A percentile compares a stretch with the other conserved stretches of the same genome.
Evolutionary conservation across 2,113 vertebrate species (phyloP).

Genomic region (Uropsilus gracilis): DNA sequence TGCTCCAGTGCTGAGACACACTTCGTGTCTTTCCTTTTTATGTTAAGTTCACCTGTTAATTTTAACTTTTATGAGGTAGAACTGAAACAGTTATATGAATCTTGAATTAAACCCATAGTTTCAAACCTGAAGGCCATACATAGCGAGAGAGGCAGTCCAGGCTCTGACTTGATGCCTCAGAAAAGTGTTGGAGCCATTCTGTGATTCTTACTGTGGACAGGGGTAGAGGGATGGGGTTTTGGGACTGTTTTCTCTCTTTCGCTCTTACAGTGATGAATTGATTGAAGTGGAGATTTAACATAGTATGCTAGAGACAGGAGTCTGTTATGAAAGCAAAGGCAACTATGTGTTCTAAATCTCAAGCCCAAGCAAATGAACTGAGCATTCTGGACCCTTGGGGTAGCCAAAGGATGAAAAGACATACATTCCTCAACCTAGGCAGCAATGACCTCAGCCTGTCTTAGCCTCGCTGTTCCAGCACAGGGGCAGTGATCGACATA

Average conservation of each 20-base stretch:
- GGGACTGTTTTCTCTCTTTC: not conserved
- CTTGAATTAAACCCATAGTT: not conserved
- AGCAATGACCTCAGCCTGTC: not conserved
- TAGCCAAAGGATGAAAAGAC: not conserved
- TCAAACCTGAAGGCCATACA: not conserved
- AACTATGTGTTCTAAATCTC: conserved; percentile 41
- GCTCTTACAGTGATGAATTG: not conserved
- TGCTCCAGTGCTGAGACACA: not conserved
- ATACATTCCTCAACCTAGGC: not conserved
- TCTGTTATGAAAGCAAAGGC: not conserved
- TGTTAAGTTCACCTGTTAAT: conserved; percentile 15
- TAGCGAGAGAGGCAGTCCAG: not conserved
- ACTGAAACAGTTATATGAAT: not conserved
- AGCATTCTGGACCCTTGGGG: not conserved
- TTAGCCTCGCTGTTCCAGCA: not conserved
- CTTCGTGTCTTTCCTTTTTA: not conserved
- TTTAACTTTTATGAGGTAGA: conserved; percentile 12
- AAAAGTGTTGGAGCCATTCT: not conserved
- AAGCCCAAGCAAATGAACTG: not conserved
- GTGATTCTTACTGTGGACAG: not conserved
- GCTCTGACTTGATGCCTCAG: not conserved
- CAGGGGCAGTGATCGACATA: not conserved
- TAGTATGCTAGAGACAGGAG: conserved; percentile 17
- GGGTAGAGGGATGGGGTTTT: too few species aligned
- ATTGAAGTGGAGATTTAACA: not conserved